Base-by-base conservation (phyloP, 2,113 vertebrate genomes). In the Peromyscus leucopus region DNA sequence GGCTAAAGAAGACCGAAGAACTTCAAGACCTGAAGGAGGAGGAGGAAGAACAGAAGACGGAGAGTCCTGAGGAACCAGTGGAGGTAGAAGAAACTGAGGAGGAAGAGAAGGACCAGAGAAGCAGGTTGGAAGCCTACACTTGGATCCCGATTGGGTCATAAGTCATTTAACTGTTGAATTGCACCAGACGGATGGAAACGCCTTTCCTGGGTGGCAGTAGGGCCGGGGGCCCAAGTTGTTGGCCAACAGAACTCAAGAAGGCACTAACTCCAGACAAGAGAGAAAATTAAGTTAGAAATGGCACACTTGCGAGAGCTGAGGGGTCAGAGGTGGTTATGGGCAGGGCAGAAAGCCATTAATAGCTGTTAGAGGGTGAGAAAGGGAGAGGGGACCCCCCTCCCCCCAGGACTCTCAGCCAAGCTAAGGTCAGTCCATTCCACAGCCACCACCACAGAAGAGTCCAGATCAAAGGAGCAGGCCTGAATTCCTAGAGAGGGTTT, bases 1-100 rank as follows among this genome's bases (percentile, higher is more conserved):
- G 98, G 93, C 98, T 99, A 95, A 99, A 99, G 96, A 99, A 98
- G 97, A 98, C 95, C 86, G 98, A 98, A 97, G 98, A 99, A 96
- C 98, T 99, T 96, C 98, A 98, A 69, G 98, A 98, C 33, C 92
- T 99, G 69, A 99, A 98, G 71, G 99, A 99, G 88, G 98, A 99
- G 51, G 98, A 98, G 33, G 99, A 99, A 96, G 99, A 99, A 87
- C 98, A 95, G 95, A 97, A 97, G 91, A 98, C 94, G 72, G 98
- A 98, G 97, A 98, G 72, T 96, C 96, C 92, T 1, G 97, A 98
- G 93, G 99, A 98, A 76, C 75, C 92, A 31, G 98, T 98, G 96
- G 98, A 98, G 80, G 87, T 90, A 79, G 99, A 97, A 98, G 99
- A 98, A 98, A 98, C 89, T 67, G 98, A 98, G 79, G 97, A 98